A percentile compares a stretch with the other conserved stretches of the same genome.
Conservation (phyloP, 2,888 invertebrate species). For the Pterobdella sp. region DNA sequence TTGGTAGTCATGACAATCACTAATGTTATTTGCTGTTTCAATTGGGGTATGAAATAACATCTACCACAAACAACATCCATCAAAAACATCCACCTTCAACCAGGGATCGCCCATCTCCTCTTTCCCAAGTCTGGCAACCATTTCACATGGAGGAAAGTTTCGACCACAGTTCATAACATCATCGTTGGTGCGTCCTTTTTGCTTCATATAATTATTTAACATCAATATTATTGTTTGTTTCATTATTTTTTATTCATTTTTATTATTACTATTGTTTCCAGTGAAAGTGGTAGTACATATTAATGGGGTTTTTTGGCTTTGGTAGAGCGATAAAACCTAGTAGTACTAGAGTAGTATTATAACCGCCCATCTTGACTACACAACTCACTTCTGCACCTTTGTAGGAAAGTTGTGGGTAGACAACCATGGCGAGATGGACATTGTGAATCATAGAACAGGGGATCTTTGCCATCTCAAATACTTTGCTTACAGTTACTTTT, state of each 20-base stretch:
- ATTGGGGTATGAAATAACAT: background rate
- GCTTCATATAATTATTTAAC: no score
- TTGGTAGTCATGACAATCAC: background rate
- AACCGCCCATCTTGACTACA: no score
- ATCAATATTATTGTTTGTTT: no score
- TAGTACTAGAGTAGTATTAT: no score
- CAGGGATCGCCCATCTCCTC: constrained; percentile 57
- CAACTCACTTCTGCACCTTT: no score
- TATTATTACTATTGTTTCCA: no score
- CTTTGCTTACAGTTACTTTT: constrained; percentile 96
- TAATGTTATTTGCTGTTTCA: background rate
- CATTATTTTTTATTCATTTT: no score
- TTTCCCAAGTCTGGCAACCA: constrained; percentile 61
- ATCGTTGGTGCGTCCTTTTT: constrained; percentile 67
- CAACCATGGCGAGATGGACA: constrained; percentile 98
- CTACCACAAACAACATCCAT: background rate
- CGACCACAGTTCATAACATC: constrained; percentile 97
- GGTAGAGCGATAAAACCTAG: no score
- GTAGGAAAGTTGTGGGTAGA: constrained; percentile 85
- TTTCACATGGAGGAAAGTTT: constrained; percentile 94
- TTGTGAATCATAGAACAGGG: constrained; percentile 76
- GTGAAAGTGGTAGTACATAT: no score
- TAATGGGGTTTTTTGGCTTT: no score
- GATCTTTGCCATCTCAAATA: constrained; percentile 93
- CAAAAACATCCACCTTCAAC: background rate